Conservation (phyloP, 2,797 vertebrate genomes). For the Melanotaenia nigrans region DNA sequence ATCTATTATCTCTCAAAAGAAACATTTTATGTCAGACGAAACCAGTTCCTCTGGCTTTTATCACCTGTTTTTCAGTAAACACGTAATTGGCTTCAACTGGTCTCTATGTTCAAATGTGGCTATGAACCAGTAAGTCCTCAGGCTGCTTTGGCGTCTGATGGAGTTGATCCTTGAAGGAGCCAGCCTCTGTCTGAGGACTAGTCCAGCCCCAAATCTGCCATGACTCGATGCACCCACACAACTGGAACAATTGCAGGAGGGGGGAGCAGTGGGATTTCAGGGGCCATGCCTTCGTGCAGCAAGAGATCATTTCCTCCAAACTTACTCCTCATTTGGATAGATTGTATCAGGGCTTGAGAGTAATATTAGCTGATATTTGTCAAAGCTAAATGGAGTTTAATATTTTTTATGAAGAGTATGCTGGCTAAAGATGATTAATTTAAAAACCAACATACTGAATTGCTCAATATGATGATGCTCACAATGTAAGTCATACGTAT, state of each 20-base stretch:
- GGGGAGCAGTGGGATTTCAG: conserved; percentile 27
- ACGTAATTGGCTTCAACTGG: conserved; percentile 25
- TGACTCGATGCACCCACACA: conserved; percentile 66
- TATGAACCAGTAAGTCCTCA: conserved; percentile 62
- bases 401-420: conserved; percentile 62
- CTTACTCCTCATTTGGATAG: conserved; percentile 26
- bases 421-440: conserved; percentile 36
- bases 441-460: conserved; percentile 33
- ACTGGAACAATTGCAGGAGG: conserved; percentile 52
- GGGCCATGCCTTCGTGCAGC: conserved; percentile 43
- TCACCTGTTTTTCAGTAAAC: conserved; percentile 41
- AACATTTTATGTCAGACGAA: conserved; percentile 1
- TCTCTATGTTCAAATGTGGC: conserved; percentile 33
- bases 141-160: conserved; percentile 75
- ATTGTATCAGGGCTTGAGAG: conserved; percentile 42
- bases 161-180: conserved; percentile 78
- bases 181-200: conserved; percentile 67
- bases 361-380: conserved; percentile 52
- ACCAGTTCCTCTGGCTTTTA: conserved; percentile 25
- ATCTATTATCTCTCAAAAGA: conserved; percentile 10
- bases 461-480: conserved; percentile 34
- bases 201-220: conserved; percentile 53
- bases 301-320: conserved; percentile 42
- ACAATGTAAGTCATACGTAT: conserved; percentile 25
- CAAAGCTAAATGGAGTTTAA: conserved; percentile 30